Evolutionary conservation across 2,113 vertebrate genomes (phyloP).

Genomic region (Bujurquina vittata): DNA sequence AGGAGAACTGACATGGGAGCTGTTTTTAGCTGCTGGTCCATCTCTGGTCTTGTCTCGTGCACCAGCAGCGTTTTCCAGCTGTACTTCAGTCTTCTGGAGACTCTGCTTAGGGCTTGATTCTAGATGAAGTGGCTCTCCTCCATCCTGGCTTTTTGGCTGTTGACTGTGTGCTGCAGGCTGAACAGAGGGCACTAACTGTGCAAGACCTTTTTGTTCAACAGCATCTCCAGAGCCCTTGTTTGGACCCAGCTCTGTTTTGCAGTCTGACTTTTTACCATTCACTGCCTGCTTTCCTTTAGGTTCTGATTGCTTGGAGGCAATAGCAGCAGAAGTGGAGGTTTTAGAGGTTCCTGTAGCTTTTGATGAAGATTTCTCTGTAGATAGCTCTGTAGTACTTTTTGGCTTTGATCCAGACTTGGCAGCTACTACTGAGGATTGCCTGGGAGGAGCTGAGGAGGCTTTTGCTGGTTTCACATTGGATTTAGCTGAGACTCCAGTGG

Average conservation of each 20-base stretch:
- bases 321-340: constrained; percentile 35
- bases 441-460: constrained; percentile 64
- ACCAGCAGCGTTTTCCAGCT: constrained; percentile 7
- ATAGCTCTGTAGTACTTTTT: constrained; percentile 60
- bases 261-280: constrained; percentile 34
- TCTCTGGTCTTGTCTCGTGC: constrained; percentile 6
- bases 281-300: constrained; percentile 51
- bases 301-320: constrained; percentile 59
- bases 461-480: constrained; percentile 77
- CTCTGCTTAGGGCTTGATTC: constrained; percentile 21
- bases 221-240: background rate
- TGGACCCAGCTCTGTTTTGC: constrained; percentile 30
- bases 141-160: constrained; percentile 11
- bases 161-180: background rate
- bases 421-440: constrained; percentile 43
- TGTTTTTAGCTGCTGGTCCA: background rate
- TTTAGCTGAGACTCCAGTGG: constrained; percentile 73
- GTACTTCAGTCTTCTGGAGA: constrained; percentile 26
- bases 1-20: constrained; percentile 12
- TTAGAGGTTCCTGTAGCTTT: constrained; percentile 63
- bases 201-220: background rate
- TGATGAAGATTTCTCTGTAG: constrained; percentile 53
- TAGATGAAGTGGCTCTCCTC: constrained; percentile 16
- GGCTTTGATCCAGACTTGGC: constrained; percentile 71
- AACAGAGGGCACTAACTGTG: background rate